Evolutionary conservation across 1,140 invertebrate species (phyloP), one percentile per base, ranked within the genome.

Genomic region (Drosophila eugracilis): DNA sequence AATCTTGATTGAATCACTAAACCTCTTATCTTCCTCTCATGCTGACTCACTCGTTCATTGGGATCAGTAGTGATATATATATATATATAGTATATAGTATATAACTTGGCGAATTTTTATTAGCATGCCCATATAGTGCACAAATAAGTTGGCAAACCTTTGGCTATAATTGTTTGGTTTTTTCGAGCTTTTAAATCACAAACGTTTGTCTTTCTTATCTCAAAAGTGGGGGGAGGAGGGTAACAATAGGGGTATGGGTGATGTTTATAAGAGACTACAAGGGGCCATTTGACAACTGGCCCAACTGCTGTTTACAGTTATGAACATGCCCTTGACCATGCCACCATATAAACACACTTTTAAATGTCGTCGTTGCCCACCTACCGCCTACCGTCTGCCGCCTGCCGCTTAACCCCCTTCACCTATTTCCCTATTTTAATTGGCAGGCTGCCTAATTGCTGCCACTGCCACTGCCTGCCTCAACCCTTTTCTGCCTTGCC

Each of bases 381-480:
- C n/a, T n/a, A n/a, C n/a, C n/a, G n/a, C n/a, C n/a, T n/a, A n/a
- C n/a, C n/a, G n/a, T n/a, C n/a, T n/a, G n/a, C n/a, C n/a, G n/a
- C n/a, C n/a, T n/a, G n/a, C n/a, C n/a, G n/a, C n/a, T n/a, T n/a
- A n/a, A n/a, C n/a, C n/a, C n/a, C n/a, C n/a, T n/a, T n/a, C n/a
- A n/a, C n/a, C n/a, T n/a, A n/a, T n/a, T n/a, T 17, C 14, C 12
- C 19, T 9, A 12, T 28, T 47, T 45, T 41, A 17, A 34, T 42
- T 84, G 80, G 81, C 80, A 84, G 12, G 17, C 32, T 80, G 80
- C 80, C 80, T 86, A 84, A 80, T 84, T 86, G 72, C 54, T 57
- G 72, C 53, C 55, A 17, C 12, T 28, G 17, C 14, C 45, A n/a
- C 26, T 28, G 10, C 9, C 17, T 9, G 14, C 26, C 54, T 28